These are phyloP conservation scores for Prionailurus bengalensis DNA, from an alignment of 2,113 vertebrate species.

Conservation along the genomic window DNA sequence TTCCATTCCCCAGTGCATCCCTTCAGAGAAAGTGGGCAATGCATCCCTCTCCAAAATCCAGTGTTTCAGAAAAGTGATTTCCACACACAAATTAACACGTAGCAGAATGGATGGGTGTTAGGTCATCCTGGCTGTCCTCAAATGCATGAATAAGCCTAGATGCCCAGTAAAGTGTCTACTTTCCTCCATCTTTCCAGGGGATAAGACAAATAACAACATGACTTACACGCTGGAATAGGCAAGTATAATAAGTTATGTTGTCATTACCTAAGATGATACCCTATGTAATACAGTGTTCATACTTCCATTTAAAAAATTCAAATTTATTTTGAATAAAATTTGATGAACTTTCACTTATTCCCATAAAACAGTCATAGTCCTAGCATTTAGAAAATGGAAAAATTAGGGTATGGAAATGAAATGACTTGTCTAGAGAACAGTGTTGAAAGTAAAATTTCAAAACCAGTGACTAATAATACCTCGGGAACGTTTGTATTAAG, in stretches of 20 bases:
- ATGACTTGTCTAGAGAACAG: background rate
- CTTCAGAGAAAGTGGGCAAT: background rate
- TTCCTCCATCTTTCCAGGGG: background rate
- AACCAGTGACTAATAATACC: background rate
- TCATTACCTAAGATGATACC: background rate
- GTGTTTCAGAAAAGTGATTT: slow-evolving; percentile 1
- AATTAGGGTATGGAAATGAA: slow-evolving; percentile 9
- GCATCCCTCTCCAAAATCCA: background rate
- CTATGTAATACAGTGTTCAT: background rate
- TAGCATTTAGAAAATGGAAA: background rate
- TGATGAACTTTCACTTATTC: background rate
- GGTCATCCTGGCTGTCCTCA: background rate
- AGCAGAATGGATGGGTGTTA: background rate
- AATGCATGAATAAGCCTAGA: background rate
- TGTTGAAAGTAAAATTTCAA: slow-evolving; percentile 41
- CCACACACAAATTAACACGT: background rate
- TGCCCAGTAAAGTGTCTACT: background rate
- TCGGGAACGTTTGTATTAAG: background rate
- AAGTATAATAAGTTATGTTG: background rate
- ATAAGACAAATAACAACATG: background rate
- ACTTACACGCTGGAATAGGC: background rate
- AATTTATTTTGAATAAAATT: slow-evolving; percentile 34
- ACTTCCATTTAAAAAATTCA: background rate
- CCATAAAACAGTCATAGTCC: background rate
- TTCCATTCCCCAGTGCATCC: background rate